A percentile compares a stretch with the other conserved stretches of the same genome.
Evolutionary conservation across 2,888 invertebrate genomes (phyloP).

Genomic region (Eledona agricola): DNA sequence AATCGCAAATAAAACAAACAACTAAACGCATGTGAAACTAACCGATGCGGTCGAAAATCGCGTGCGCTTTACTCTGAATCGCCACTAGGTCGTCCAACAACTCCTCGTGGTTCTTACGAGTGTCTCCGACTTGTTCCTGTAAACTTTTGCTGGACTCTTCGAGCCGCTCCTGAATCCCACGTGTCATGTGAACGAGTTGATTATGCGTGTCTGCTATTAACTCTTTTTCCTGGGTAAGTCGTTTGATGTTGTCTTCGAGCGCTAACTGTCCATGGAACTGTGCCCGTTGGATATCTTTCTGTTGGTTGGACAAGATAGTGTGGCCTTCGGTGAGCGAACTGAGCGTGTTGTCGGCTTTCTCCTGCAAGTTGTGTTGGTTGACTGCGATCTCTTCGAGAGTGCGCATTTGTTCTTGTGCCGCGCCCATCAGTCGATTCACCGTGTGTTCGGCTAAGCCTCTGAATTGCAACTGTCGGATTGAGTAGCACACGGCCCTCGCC

Average conservation of each 20-base stretch:
- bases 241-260: conserved; percentile 66
- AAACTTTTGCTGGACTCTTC: conserved; percentile 65
- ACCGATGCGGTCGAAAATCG: conserved; percentile 68
- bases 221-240: conserved; percentile 68
- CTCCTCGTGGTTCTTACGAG: conserved; percentile 65
- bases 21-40: conserved; percentile 35
- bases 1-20: conserved; percentile 2
- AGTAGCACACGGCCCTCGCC: conserved; percentile 74
- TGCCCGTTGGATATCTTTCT: conserved; percentile 64
- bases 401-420: conserved; percentile 57
- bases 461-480: conserved; percentile 71
- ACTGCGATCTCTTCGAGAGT: conserved; percentile 53
- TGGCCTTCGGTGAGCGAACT: conserved; percentile 51
- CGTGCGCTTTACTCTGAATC: conserved; percentile 66
- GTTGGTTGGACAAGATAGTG: conserved; percentile 59
- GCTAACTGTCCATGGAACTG: conserved; percentile 64
- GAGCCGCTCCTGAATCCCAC: conserved; percentile 66
- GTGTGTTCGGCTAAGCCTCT: conserved; percentile 71
- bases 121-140: conserved; percentile 63
- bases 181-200: conserved; percentile 66
- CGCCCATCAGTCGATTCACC: conserved; percentile 69
- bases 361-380: conserved; percentile 54
- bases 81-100: conserved; percentile 65
- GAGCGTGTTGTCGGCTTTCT: conserved; percentile 54
- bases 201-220: conserved; percentile 68